Conservation (phyloP, 2,888 invertebrate genomes). For the Phortica okadai region DNA sequence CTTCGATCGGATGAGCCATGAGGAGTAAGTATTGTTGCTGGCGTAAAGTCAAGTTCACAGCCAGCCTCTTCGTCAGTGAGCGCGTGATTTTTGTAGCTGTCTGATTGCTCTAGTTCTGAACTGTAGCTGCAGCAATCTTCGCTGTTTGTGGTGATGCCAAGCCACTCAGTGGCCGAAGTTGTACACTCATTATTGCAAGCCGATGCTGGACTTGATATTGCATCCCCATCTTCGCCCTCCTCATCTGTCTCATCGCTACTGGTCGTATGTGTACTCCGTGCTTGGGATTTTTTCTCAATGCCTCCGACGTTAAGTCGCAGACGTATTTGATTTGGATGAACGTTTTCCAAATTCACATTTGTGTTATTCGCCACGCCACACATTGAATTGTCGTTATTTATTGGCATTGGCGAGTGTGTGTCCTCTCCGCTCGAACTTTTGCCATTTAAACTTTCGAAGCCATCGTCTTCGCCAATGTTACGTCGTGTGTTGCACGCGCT, state of each 20-base stretch:
- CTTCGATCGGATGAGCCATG: constrained; percentile 86
- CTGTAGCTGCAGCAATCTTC: constrained; percentile 85
- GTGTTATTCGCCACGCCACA: constrained; percentile 15
- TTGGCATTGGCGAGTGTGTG: constrained; percentile 55
- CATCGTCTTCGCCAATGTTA: constrained; percentile 83
- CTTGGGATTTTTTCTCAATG: constrained; percentile 43
- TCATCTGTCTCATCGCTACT: constrained; percentile 75
- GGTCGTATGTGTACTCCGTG: constrained; percentile 55
- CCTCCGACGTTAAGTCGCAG: constrained; percentile 25
- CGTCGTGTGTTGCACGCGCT: constrained; percentile 47
- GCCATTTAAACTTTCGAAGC: constrained; percentile 90
- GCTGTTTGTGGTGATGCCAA: constrained; percentile 92
- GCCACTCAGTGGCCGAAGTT: constrained; percentile 87
- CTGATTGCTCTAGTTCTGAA: constrained; percentile 84
- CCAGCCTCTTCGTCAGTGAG: constrained; percentile 77
- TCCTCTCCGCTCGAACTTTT: constrained; percentile 84
- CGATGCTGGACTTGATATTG: constrained; percentile 80
- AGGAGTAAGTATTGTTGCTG: constrained; percentile 86
- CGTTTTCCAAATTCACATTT: constrained; percentile 34
- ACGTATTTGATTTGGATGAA: constrained; percentile 28
- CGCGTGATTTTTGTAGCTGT: constrained; percentile 78
- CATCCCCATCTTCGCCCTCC: constrained; percentile 79
- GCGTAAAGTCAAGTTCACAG: constrained; percentile 82
- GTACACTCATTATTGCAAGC: constrained; percentile 78
- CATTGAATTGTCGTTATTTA: constrained; percentile 34